Conservation (phyloP, 1,140 invertebrate species). For the Drosophila arawakana region DNA sequence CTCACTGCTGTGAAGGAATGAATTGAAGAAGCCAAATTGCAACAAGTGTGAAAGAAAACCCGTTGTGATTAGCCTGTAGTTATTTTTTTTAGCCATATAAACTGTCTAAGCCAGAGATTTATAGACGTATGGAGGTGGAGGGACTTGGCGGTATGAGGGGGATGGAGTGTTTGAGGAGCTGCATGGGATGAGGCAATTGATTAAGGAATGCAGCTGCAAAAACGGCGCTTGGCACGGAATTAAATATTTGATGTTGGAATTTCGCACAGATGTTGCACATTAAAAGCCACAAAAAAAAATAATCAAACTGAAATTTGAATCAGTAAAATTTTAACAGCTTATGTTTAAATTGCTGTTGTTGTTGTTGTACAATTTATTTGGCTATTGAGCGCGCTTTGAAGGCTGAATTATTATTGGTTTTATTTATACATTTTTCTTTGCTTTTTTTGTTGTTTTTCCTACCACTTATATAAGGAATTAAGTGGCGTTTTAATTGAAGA, state of each 20-base stretch:
- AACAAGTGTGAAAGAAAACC: slow-evolving; percentile 51
- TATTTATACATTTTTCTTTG: not conserved
- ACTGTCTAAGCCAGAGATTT: slow-evolving; percentile 67
- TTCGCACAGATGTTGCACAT: slow-evolving; percentile 71
- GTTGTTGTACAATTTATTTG: slow-evolving; percentile 58
- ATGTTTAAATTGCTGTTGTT: slow-evolving; percentile 19
- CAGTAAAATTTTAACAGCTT: slow-evolving; percentile 22
- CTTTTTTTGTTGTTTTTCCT: slow-evolving; percentile 17
- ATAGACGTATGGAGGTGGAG: slow-evolving; percentile 53
- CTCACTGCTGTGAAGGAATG: slow-evolving; percentile 20
- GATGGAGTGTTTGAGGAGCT: not conserved
- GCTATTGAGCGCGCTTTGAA: slow-evolving; percentile 62
- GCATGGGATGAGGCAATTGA: slow-evolving; percentile 1
- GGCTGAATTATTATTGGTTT: slow-evolving; percentile 43
- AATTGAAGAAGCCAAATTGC: slow-evolving; percentile 31
- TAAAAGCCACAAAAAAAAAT: slow-evolving; percentile 37
- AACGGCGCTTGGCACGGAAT: slow-evolving; percentile 55
- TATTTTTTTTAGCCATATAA: slow-evolving; percentile 41
- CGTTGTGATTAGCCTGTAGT: slow-evolving; percentile 51
- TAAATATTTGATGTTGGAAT: slow-evolving; percentile 67
- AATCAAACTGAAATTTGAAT: slow-evolving; percentile 24
- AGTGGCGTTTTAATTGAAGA: slow-evolving; percentile 18
- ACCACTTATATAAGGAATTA: slow-evolving; percentile 39
- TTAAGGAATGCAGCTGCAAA: slow-evolving; percentile 39
- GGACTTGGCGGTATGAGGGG: not conserved